A percentile compares a stretch with the other conserved stretches of the same genome.
phyloP scores from a whole-genome alignment of 2,888 invertebrate genomes.

The Euclidia mi region DNA sequence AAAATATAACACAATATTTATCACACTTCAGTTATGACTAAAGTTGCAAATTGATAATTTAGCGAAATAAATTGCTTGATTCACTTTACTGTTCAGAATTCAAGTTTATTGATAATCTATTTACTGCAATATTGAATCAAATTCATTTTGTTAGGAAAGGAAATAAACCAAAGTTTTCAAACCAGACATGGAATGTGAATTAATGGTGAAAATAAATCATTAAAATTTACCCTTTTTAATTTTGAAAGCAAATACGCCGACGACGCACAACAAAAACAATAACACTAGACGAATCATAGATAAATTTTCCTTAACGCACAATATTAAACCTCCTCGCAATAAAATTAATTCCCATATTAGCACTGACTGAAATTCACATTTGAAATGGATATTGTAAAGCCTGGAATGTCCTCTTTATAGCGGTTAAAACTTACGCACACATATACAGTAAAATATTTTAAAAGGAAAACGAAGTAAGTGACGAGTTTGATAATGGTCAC shows the following conservation, averaged over 20 bases:
- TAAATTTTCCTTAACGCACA: constrained; percentile 1
- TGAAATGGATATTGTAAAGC: background rate
- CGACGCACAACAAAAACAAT: constrained; percentile 27
- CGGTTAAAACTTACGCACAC: background rate
- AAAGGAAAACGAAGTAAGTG: constrained; percentile 1
- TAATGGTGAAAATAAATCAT: background rate
- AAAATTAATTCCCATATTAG: background rate
- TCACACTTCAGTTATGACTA: too few relatives aligned
- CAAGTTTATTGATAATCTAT: too few relatives aligned
- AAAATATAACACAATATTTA: too few relatives aligned
- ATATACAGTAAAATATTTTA: background rate
- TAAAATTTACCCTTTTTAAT: constrained; percentile 21
- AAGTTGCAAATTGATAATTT: too few relatives aligned
- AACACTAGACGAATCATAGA: constrained; percentile 43
- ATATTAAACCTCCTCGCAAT: background rate
- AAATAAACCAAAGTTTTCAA: too few relatives aligned
- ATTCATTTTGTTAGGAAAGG: too few relatives aligned
- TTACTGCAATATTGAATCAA: too few relatives aligned
- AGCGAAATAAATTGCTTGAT: too few relatives aligned
- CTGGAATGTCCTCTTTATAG: background rate
- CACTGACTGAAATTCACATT: background rate
- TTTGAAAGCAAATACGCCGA: constrained; percentile 32
- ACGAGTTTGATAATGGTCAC: background rate
- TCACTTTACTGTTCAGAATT: too few relatives aligned
- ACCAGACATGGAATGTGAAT: too few relatives aligned